Percentiles rank a stretch among this genome's conserved stretches.
phyloP scores from a whole-genome alignment of 1,140 invertebrate genomes.

The Trichoplusia ni region DNA sequence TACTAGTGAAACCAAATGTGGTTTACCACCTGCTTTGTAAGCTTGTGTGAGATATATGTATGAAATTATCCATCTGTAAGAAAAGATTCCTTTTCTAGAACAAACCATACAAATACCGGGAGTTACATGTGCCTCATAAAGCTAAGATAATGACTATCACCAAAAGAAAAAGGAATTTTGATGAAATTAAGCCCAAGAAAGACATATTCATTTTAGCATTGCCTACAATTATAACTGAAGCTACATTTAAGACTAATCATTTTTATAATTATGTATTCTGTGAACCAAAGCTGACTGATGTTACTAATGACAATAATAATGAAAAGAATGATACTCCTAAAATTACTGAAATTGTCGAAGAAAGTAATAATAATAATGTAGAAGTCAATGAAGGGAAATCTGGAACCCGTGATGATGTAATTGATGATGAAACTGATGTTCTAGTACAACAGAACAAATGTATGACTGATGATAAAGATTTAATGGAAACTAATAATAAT shows the following conservation, averaged over 20 bases:
- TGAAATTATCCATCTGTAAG: constrained; percentile 6
- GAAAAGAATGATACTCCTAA: not conserved
- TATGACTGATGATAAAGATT: not conserved
- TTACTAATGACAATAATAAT: not conserved
- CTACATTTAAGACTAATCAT: constrained; percentile 22
- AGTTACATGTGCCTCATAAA: constrained; percentile 46
- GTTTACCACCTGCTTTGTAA: too few species aligned
- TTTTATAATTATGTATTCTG: constrained; percentile 33
- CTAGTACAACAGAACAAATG: not conserved
- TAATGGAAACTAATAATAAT: too few species aligned
- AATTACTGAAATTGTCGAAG: not conserved
- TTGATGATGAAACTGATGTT: not conserved
- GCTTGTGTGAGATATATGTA: too few species aligned
- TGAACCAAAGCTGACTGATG: not conserved
- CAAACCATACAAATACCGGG: constrained; percentile 61
- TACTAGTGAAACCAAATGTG: too few species aligned
- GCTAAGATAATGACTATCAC: constrained; percentile 48
- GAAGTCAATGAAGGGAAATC: not conserved
- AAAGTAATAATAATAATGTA: not conserved
- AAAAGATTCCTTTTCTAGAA: constrained; percentile 53
- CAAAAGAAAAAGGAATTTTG: constrained; percentile 23
- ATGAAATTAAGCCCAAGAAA: constrained; percentile 25
- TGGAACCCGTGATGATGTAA: not conserved
- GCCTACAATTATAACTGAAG: constrained; percentile 40
- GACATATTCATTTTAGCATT: not conserved